These are phyloP conservation scores for Apis dorsata DNA, from an alignment of 1,140 invertebrate species.

Conservation along the genomic window DNA sequence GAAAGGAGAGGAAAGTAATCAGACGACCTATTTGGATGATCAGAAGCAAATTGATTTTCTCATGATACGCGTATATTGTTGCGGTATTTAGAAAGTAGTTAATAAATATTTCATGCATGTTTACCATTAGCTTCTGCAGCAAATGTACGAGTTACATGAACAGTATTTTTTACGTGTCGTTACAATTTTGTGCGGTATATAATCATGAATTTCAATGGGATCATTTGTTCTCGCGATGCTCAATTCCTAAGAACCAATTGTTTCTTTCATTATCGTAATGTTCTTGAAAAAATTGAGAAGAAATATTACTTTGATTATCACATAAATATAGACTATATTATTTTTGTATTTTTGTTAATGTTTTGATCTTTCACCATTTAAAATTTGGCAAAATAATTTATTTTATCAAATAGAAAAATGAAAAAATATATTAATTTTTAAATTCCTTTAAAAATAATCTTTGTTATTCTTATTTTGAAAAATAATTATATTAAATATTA, in stretches of 20 bases:
- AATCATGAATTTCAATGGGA: conserved; percentile 40
- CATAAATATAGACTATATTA: no score
- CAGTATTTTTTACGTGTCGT: conserved; percentile 23
- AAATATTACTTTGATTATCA: not conserved
- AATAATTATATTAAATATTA: no score
- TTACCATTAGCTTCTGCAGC: conserved; percentile 22
- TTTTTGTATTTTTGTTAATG: not conserved
- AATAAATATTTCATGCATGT: conserved; percentile 34
- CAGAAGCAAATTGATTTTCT: conserved; percentile 24
- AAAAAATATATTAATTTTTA: no score
- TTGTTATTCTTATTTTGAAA: no score
- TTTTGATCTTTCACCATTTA: not conserved
- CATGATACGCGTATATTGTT: not conserved
- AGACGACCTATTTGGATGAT: not conserved
- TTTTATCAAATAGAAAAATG: not conserved
- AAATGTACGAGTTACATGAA: conserved; percentile 36
- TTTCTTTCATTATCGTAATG: not conserved
- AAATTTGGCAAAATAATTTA: not conserved
- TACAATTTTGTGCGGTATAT: conserved; percentile 19
- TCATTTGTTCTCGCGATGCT: conserved; percentile 18
- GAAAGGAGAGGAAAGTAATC: not conserved
- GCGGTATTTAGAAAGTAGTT: not conserved
- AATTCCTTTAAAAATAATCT: no score
- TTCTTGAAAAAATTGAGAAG: not conserved
- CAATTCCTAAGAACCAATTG: conserved; percentile 30